phyloP scores from a whole-genome alignment of 2,797 vertebrate genomes.

The Picus viridis region DNA sequence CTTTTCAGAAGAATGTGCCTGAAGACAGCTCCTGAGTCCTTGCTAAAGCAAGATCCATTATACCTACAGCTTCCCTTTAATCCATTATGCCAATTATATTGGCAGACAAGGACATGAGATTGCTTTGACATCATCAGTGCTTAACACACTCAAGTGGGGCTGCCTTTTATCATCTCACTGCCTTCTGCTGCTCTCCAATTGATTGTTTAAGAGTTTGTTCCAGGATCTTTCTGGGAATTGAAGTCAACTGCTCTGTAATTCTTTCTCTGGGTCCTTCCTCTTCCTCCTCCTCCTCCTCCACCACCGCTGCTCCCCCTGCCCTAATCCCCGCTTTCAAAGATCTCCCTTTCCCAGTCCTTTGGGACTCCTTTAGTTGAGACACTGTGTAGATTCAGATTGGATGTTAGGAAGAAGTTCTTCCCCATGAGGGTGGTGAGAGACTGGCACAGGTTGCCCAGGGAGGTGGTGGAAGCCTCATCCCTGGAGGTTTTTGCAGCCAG shows the following conservation, averaged over 20 bases:
- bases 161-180: slow-evolving; percentile 31
- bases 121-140: slow-evolving; percentile 44
- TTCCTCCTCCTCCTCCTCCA: too few relatives aligned
- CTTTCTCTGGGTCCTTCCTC: neutral
- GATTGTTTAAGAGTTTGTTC: slow-evolving; percentile 24
- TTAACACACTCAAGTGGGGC: neutral
- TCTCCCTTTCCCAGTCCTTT: neutral
- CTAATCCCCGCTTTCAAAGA: neutral
- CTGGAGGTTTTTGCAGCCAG: too few relatives aligned
- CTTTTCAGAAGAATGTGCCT: neutral
- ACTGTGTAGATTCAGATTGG: too few relatives aligned
- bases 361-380: neutral
- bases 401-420: too few relatives aligned
- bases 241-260: slow-evolving; percentile 2
- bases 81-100: slow-evolving; percentile 55
- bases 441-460: too few relatives aligned
- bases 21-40: neutral
- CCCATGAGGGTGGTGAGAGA: too few relatives aligned
- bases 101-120: slow-evolving; percentile 22
- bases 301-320: rapidly evolving
- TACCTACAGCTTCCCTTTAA: neutral
- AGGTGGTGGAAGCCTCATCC: too few relatives aligned
- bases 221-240: slow-evolving; percentile 44
- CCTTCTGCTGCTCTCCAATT: slow-evolving; percentile 37
- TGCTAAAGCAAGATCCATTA: neutral